Evolutionary conservation across 64 coral and sea anemone species (phyloP), one percentile per base, ranked within the genome.

Genomic region (Montipora sp.): DNA sequence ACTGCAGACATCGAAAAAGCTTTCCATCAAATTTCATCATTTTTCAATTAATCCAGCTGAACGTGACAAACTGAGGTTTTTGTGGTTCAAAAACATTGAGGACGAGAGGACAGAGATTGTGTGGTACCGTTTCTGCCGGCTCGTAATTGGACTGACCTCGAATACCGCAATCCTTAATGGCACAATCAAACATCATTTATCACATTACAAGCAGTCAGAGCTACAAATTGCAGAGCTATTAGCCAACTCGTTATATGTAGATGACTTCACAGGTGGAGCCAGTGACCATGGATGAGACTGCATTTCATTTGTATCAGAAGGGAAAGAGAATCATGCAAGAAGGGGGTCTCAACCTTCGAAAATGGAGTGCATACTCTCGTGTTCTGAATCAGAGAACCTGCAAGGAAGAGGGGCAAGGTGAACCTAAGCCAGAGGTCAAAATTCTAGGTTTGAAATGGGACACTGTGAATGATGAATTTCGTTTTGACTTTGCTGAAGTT

Each of bases 261-360:
- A 93, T 43, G 75, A 90, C 47, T 77, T 90, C 15, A 15, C 80
- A 10, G 49, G 90, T 44, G 90, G 94, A 14, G 46, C 19, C 5
- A 13, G 91, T 6, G 78, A 23, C 18, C 27, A 27, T 27, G 27
- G 50, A 75, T 58, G 60, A 93, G 3, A 10, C 49, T 59, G 95
- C 95, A 23, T 80, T 93, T 27, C 47, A 80, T 14, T 13, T 87
- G 14, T 93, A 93, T 71, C 70, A 75, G 19, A 87, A 93, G 88
- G 80, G 8, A 93, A 57, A 6, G 53, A 57, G 53, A 57, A 77
- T 89, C 14, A 93, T 93, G 90, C 19, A 47, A 8, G 79, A 92
- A 60, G 94, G 90, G 61, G 90, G 90, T 6, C 90, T 96, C 24
- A 92, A 96, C 55, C 80, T 96, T 3, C 63, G 78, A 9, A 92